Base-by-base conservation (phyloP, 2,113 vertebrate genomes). In the Mandrillus leucophaeus region DNA sequence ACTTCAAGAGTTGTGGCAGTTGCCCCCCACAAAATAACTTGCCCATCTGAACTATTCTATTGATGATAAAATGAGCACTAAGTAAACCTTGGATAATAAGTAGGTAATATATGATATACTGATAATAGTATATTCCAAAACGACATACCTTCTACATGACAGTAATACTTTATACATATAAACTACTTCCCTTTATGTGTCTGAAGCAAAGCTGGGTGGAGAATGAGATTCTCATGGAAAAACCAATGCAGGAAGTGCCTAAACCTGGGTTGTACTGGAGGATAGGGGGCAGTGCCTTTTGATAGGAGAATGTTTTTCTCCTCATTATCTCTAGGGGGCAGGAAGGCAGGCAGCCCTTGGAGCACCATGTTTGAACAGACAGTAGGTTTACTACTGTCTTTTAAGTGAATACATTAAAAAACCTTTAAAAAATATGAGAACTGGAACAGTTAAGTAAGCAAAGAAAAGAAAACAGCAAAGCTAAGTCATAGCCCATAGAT, bases 401-500 rank as follows among this genome's bases (percentile, higher is more conserved):
- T 70, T 50, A 70, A 75, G 76, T 75, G 75, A 61, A 43, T 45
- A 17, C 2, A 7, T 73, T 14, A 6, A 45, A 84, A 88, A 94
- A 55, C 3, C 4, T 72, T 40, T 35, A 48, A 83, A 70, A 89
- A 61, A 48, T 3, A 57, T 52, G 48, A 76, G 57, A 25, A 84
- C 43, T 93, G 35, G 32, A 59, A 86, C 30, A 45, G 70, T 38
- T 48, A 30, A 45, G 18, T 84, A 18, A 59, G 64, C 16, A 50
- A 76, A 70, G 82, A 55, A 87, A 80, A 80, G 23, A 7, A 18
- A 59, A 88, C 59, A 75, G 66, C 7, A 10, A 9, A 88, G 75
- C 45, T 83, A 6, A 88, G 64, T 52, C 88, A 45, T 64, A 94
- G 89, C 96, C 97, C 96, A 1, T 94, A 97, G 98, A 96, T 95